Evolutionary conservation across 2,888 invertebrate genomes (phyloP), one percentile per base, ranked within the genome.

Genomic region (Eumacrocentrus americanus): DNA sequence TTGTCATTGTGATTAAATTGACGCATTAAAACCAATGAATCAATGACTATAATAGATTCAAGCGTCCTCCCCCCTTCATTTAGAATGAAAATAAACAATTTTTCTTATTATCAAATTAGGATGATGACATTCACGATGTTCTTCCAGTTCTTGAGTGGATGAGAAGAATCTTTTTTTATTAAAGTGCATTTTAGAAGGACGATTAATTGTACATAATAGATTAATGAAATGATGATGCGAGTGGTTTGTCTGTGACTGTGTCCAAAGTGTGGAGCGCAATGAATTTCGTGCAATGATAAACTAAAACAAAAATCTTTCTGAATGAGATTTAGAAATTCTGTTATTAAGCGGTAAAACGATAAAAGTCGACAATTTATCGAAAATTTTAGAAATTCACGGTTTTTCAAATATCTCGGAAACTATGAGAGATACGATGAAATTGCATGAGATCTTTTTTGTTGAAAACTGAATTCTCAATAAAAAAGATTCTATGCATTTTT

Each of bases 101-200:
- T 67, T 69, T 68, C 63, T 58, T 65, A 66, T 58, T 11, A n/a
- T 38, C 2, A 62, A 64, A 62, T 6, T 29, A 34, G 37, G 22
- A 44, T 42, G 44, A 61, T 38, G 58, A 58, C 54, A 54, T 66
- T 62, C 48, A 60, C 65, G 67, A 65, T 61, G 70, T 68, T 73
- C 72, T 73, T 73, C 73, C 73, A 71, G 61, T 66, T 65, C 61
- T 63, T 66, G 64, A 56, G 54, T 52, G 59, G 60, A 61, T 61
- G 61, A 48, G 47, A 48, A 58, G 53, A 25, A 53, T 23, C 40
- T 48, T 59, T 53, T 53, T 52, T 58, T 58, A 52, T 35, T 53
- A 59, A 59, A 59, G 59, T 59, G 59, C 47, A 59, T 59, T 59
- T 46, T 42, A 37, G 22, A 56, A 14, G 23, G 47, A 56, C 14